Evolutionary conservation across 2,113 vertebrate species (phyloP), one percentile per base, ranked within the genome.

Genomic region (Oplegnathus fasciatus): DNA sequence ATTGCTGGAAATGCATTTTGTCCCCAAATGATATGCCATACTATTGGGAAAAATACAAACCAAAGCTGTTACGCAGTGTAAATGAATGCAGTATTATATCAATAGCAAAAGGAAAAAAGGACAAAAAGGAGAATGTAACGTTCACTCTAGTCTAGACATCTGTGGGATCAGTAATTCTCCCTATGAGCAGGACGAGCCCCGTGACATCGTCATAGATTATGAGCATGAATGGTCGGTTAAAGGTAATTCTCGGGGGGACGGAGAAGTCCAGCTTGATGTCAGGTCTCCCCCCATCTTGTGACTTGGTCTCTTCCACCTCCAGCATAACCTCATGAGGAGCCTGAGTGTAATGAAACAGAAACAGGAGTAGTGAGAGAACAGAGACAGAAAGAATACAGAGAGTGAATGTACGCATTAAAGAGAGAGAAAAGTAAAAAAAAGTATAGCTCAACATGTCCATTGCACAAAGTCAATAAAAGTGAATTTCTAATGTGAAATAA

Each of bases 301-400:
- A 92, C 71, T 91, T 92, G 6, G 89, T 93, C 91, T 97, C 94
- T 10, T 81, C 92, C 75, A 96, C 75, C 42, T 94, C 92, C 73
- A 96, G 73, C 44, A 92, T 67, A 44, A 94, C 92, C 70, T 95
- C 93, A 71, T 95, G 92, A 66, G 83, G 50, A 83, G 80, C 93
- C 94, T 96, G 26, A 65, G 61, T 26, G 46, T 24, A 17, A 80
- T 8, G 42, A 13, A 52, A 60, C 24, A 17, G 50, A 62, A 52
- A 84, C 46, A 68, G 28, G 67, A 57, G 32, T 17, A 22, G 6
- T 18, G 50, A 81, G 26, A 34, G 24, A 42, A 18, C 0, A 28
- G 30, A 61, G 26, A 72, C 9, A 17, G 8, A 66, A 2, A 28
- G 18, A 70, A 42, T 20, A 42, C 15, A 55, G 8, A 40, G 4